These are phyloP conservation scores for Botrylloides violaceus DNA, from an alignment of 23 tunicate genomes.

Conservation along the genomic window DNA sequence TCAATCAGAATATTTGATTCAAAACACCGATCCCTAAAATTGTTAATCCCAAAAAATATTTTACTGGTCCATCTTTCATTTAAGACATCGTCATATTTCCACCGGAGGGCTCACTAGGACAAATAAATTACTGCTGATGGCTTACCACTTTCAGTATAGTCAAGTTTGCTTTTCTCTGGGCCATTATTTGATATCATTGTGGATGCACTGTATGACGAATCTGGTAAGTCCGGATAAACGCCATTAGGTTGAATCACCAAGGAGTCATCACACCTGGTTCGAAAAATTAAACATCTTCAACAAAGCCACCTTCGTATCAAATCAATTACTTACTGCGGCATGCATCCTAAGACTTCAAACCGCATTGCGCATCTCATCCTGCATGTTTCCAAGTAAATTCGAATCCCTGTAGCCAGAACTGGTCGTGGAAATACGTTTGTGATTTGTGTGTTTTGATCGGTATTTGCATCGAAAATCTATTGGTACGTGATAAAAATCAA, in stretches of 20 bases:
- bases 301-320: background rate
- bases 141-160: conserved; percentile 46
- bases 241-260: conserved; percentile 44
- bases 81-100: too few species aligned
- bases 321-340: conserved; percentile 40
- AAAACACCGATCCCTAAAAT: too few species aligned
- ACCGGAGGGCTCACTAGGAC: too few species aligned
- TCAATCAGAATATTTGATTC: too few species aligned
- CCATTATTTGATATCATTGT: conserved; percentile 39
- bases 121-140: too few species aligned
- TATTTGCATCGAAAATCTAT: conserved; percentile 59
- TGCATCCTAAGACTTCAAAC: conserved; percentile 58
- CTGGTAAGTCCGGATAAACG: conserved; percentile 32
- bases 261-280: conserved; percentile 39
- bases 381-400: conserved; percentile 18
- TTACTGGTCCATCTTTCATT: too few species aligned
- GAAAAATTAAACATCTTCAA: background rate
- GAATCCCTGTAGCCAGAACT: conserved; percentile 48
- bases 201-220: conserved; percentile 43
- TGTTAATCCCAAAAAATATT: too few species aligned
- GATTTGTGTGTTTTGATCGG: conserved; percentile 59
- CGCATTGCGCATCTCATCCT: conserved; percentile 62
- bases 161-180: conserved; percentile 48
- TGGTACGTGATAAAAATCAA: background rate
- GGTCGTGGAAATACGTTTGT: conserved; percentile 68